These are phyloP conservation scores for Daboia siamensis DNA, from an alignment of 2,113 vertebrate genomes.

Conservation along the genomic window DNA sequence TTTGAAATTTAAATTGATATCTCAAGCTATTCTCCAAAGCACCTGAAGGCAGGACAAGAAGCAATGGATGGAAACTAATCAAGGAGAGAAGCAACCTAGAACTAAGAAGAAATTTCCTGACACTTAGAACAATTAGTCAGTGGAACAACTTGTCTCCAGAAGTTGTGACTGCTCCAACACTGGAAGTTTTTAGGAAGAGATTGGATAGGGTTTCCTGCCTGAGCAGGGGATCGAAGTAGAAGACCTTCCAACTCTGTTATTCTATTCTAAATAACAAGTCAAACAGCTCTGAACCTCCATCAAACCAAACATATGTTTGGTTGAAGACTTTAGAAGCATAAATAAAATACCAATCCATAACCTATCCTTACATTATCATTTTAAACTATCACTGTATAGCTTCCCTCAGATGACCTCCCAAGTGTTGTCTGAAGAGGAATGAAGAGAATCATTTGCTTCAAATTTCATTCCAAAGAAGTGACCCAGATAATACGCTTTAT, in stretches of 20 bases:
- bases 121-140: too few relatives aligned
- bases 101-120: too few relatives aligned
- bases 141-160: too few relatives aligned
- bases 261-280: not conserved
- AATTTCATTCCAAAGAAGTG: not conserved
- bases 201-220: too few relatives aligned
- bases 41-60: too few relatives aligned
- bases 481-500: not conserved
- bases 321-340: not conserved
- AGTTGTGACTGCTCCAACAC: too few relatives aligned
- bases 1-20: not conserved
- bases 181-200: too few relatives aligned
- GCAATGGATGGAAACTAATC: too few relatives aligned
- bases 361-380: not conserved
- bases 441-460: not conserved
- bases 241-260: too few relatives aligned
- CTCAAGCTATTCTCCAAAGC: too few relatives aligned
- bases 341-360: not conserved
- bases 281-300: not conserved
- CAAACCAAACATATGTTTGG: not conserved
- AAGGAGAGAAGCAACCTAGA: too few relatives aligned
- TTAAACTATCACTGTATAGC: not conserved
- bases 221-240: too few relatives aligned
- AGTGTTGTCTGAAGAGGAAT: not conserved
- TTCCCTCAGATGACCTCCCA: not conserved